A percentile compares a stretch with the other conserved stretches of the same genome.
Evolutionary conservation across 2,888 invertebrate species (phyloP).

Genomic region (Cataglyphis rosenhaueri): DNA sequence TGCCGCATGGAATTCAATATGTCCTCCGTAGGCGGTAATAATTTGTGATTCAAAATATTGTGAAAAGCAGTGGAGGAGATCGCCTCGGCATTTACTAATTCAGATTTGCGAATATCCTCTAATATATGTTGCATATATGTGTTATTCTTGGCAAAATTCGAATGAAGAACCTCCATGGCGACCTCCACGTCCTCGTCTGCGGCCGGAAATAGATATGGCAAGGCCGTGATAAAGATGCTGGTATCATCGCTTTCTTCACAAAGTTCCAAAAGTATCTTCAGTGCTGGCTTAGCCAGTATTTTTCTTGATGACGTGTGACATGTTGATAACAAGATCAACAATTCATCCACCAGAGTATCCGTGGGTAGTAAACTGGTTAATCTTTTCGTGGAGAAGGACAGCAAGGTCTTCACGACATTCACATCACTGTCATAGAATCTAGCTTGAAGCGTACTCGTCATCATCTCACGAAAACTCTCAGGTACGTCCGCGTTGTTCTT

Average conservation of each 20-base stretch:
- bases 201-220: slow-evolving; percentile 89
- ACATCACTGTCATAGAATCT: slow-evolving; percentile 90
- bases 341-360: slow-evolving; percentile 78
- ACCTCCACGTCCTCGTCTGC: slow-evolving; percentile 84
- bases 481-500: slow-evolving; percentile 79
- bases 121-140: slow-evolving; percentile 78
- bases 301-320: slow-evolving; percentile 77
- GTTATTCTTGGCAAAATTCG: slow-evolving; percentile 85
- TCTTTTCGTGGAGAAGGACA: slow-evolving; percentile 78
- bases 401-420: slow-evolving; percentile 87
- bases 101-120: slow-evolving; percentile 71
- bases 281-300: slow-evolving; percentile 77
- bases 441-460: slow-evolving; percentile 89
- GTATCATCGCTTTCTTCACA: slow-evolving; percentile 86
- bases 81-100: slow-evolving; percentile 70
- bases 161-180: slow-evolving; percentile 85
- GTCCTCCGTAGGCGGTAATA: slow-evolving; percentile 78
- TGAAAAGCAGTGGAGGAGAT: slow-evolving; percentile 81
- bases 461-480: slow-evolving; percentile 86
- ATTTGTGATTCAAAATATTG: slow-evolving; percentile 78
- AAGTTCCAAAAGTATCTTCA: slow-evolving; percentile 79
- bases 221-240: slow-evolving; percentile 87
- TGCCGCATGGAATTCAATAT: slow-evolving; percentile 79
- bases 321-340: slow-evolving; percentile 78
- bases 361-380: slow-evolving; percentile 75